A percentile compares a stretch with the other conserved stretches of the same genome.
Conservation (phyloP, 1,140 invertebrate species). For the Dryas iulia region DNA sequence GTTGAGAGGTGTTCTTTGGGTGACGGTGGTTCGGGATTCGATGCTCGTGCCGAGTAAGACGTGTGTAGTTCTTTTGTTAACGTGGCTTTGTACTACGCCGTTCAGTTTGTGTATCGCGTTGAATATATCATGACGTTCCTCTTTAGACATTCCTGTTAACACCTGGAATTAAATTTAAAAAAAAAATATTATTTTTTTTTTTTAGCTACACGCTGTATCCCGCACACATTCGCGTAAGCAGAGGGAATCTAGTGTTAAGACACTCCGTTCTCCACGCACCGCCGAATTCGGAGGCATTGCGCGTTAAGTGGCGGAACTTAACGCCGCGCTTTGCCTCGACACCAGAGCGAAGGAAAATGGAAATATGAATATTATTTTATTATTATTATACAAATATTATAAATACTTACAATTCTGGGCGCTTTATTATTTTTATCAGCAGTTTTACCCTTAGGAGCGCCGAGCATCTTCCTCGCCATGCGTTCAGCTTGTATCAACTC, state of each 20-base stretch:
- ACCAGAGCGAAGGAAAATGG: too few relatives aligned
- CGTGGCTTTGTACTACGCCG: slow-evolving; percentile 44
- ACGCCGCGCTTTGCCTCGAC: too few relatives aligned
- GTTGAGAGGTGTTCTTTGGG: not conserved
- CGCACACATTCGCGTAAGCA: too few relatives aligned
- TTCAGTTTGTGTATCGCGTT: slow-evolving; percentile 39
- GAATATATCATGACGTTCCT: slow-evolving; percentile 37
- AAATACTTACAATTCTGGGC: slow-evolving; percentile 31
- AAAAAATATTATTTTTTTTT: too few relatives aligned
- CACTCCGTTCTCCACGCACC: too few relatives aligned
- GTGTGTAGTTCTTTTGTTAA: slow-evolving; percentile 55
- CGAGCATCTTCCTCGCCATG: slow-evolving; percentile 40
- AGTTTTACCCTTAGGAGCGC: slow-evolving; percentile 7
- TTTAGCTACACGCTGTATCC: too few relatives aligned
- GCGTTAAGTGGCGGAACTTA: too few relatives aligned
- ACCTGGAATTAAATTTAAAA: slow-evolving; percentile 44
- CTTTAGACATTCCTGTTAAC: slow-evolving; percentile 54
- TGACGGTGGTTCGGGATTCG: slow-evolving; percentile 4
- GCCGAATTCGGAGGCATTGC: too few relatives aligned
- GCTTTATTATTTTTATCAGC: not conserved
- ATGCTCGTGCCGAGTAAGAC: slow-evolving; percentile 54
- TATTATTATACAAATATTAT: too few relatives aligned
- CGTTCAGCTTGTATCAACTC: slow-evolving; percentile 47
- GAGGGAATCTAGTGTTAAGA: too few relatives aligned
- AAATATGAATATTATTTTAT: too few relatives aligned